Evolutionary conservation across 2,797 vertebrate species (phyloP), one percentile per base, ranked within the genome.

Genomic region (Erithacus rubecula): DNA sequence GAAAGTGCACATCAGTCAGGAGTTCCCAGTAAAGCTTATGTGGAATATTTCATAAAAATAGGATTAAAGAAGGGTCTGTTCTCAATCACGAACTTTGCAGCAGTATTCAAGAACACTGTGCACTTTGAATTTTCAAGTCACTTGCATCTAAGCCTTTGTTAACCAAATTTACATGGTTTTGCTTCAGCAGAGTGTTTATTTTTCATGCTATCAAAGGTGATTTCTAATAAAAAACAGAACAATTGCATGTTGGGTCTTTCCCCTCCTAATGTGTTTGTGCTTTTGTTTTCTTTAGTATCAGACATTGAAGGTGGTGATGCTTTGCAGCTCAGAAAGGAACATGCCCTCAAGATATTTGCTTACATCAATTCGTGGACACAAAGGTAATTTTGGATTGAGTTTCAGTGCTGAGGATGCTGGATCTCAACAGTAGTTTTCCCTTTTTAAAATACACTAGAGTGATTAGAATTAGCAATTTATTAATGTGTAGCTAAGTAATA

Each of bases 281-380:
- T 90, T 96, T 65, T 90, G 36, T 88, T 95, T 92, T 80, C 96
- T 97, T 95, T 97, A 99, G 99, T 99, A 98, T 99, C 99, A 58
- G 99, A 99, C 97, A 97, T 99, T 97, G 99, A 99, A 98, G 98
- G 98, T 98, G 98, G 98, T 96, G 99, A 99, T 97, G 98, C 99
- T 96, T 98, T 99, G 95, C 99, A 99, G 98, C 98, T 99, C 97
- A 99, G 99, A 98, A 99, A 99, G 97, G 99, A 99, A 96, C 99
- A 99, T 98, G 99, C 99, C 89, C 98, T 99, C 97, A 99, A 99
- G 97, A 99, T 99, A 97, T 98, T 99, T 98, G 98, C 98, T 97
- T 99, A 99, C 98, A 99, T 99, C 98, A 99, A 98, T 98, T 99
- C 99, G 95, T 99, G 99, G 99, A 99, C 99, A 12, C 99, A 99